Percentiles rank a stretch among this genome's conserved stretches.
phyloP scores from a whole-genome alignment of 2,797 vertebrate species.

The Leucoraja ocellata region DNA sequence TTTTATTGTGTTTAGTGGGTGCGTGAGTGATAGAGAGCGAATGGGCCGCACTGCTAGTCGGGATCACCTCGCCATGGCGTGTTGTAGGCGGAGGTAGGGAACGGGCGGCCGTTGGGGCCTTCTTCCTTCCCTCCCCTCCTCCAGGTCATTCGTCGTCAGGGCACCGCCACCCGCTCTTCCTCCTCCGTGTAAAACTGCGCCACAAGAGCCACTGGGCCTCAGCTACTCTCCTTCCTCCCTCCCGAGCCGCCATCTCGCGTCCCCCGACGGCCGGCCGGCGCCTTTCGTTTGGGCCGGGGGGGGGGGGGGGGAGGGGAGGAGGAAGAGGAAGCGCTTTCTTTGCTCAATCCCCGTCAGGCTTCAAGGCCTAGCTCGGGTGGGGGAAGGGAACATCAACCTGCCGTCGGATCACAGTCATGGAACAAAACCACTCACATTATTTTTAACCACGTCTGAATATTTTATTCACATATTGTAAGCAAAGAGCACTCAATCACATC shows the following conservation, averaged over 20 bases:
- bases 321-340: neutral
- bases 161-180: neutral
- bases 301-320: too few relatives aligned
- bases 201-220: neutral
- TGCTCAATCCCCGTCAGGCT: neutral
- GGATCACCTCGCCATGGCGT: neutral
- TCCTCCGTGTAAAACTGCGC: neutral
- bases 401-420: neutral
- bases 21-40: neutral
- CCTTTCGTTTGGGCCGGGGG: neutral
- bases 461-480: too few relatives aligned
- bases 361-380: neutral
- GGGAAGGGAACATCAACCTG: neutral
- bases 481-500: too few relatives aligned
- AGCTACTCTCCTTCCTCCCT: neutral
- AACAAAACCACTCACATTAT: too few relatives aligned
- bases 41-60: neutral
- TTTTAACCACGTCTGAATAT: too few relatives aligned
- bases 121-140: neutral
- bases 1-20: neutral
- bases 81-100: neutral
- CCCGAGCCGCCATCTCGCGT: neutral
- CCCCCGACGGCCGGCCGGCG: neutral
- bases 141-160: neutral
- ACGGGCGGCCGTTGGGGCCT: conserved; percentile 25